Evolutionary conservation across 1,140 invertebrate genomes (phyloP).

Genomic region (Macrostomum lignano): DNA sequence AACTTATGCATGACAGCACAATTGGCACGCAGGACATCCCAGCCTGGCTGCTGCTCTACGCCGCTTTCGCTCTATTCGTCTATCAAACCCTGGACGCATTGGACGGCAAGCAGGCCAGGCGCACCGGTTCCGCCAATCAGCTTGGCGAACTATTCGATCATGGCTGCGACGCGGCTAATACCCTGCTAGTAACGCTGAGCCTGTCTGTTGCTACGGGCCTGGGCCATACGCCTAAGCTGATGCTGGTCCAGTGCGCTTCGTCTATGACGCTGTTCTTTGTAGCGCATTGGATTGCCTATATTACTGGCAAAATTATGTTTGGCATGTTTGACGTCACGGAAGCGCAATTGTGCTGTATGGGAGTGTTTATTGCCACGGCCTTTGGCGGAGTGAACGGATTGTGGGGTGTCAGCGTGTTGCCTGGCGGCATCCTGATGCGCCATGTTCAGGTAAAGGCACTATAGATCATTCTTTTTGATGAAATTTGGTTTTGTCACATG

Average conservation of each 20-base stretch:
- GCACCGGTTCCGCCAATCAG: slow-evolving; percentile 63
- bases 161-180: slow-evolving; percentile 55
- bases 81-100: slow-evolving; percentile 97
- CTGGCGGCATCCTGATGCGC: too few species aligned
- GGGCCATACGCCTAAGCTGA: slow-evolving; percentile 55
- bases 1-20: slow-evolving; percentile 1
- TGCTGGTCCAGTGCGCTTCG: slow-evolving; percentile 71
- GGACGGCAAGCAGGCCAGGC: slow-evolving; percentile 85
- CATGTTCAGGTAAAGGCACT: too few species aligned
- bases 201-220: slow-evolving; percentile 4
- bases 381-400: neutral
- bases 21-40: slow-evolving; percentile 37
- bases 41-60: slow-evolving; percentile 60
- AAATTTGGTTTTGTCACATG: too few species aligned
- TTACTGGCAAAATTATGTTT: slow-evolving; percentile 63
- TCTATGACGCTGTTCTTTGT: slow-evolving; percentile 80
- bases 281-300: slow-evolving; percentile 97
- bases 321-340: slow-evolving; percentile 88
- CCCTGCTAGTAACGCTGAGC: too few species aligned
- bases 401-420: too few species aligned
- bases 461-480: too few species aligned
- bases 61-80: slow-evolving; percentile 69
- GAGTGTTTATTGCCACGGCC: neutral
- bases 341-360: slow-evolving; percentile 36
- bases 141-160: slow-evolving; percentile 94